Conservation (phyloP, 1,140 invertebrate genomes). For the Zaprionus tsacasi region DNA sequence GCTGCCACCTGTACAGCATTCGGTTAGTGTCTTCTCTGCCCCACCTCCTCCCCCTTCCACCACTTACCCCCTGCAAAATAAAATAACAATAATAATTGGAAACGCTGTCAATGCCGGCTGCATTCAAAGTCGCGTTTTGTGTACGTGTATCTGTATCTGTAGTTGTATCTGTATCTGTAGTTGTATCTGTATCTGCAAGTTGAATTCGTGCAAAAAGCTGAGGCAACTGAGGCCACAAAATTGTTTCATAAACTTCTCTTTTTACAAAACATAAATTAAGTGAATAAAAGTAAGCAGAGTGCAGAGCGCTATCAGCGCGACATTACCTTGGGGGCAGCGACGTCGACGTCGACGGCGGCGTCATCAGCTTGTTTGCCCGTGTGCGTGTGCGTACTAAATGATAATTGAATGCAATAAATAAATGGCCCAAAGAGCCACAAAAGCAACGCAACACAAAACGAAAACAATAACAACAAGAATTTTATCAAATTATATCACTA, state of each 20-base stretch:
- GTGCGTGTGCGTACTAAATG: constrained; percentile 54
- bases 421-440: constrained; percentile 33
- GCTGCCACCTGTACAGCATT: constrained; percentile 67
- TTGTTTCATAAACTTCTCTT: constrained; percentile 36
- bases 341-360: constrained; percentile 1
- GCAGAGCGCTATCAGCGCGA: constrained; percentile 54
- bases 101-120: constrained; percentile 50
- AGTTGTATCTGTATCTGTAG: constrained; percentile 13
- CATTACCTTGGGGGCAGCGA: constrained; percentile 64
- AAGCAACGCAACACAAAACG: constrained; percentile 24
- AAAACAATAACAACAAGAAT: constrained; percentile 41
- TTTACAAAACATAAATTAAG: constrained; percentile 37
- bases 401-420: constrained; percentile 72
- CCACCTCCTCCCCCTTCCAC: constrained; percentile 8
- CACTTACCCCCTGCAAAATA: constrained; percentile 11
- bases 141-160: constrained; percentile 31
- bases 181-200: constrained; percentile 24
- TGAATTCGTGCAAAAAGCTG: constrained; percentile 31
- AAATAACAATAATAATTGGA: constrained; percentile 36
- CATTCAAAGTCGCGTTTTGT: constrained; percentile 38
- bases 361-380: constrained; percentile 2
- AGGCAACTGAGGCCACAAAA: constrained; percentile 2
- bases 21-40: constrained; percentile 6
- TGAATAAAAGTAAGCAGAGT: constrained; percentile 35
- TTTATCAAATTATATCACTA: constrained; percentile 78